A percentile compares a stretch with the other conserved stretches of the same genome.
These are phyloP conservation scores for Aphelocoma coerulescens DNA, from an alignment of 2,113 vertebrate genomes.

Conservation along the genomic window DNA sequence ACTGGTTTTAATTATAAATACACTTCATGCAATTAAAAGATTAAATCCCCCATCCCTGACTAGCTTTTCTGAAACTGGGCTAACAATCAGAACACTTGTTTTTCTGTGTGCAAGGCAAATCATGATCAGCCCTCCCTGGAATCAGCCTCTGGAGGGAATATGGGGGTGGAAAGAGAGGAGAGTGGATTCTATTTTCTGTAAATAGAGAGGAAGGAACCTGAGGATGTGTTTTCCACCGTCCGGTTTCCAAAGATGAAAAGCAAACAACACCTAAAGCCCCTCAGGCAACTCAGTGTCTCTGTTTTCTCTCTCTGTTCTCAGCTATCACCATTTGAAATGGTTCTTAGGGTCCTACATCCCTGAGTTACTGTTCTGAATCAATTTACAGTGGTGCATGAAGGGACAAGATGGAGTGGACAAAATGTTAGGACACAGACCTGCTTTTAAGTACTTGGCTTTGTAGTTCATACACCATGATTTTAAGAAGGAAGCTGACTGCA, in stretches of 20 bases:
- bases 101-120: neutral
- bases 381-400: neutral
- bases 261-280: neutral
- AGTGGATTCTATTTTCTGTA: neutral
- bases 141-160: neutral
- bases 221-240: neutral
- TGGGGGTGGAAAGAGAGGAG: neutral
- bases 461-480: neutral
- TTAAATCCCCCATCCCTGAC: neutral
- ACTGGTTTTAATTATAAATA: slow-evolving; percentile 6
- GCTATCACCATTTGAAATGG: neutral
- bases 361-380: neutral
- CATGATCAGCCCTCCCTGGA: neutral
- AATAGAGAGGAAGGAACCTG: neutral
- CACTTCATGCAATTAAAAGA: neutral
- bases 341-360: neutral
- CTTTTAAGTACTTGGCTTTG: neutral
- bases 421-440: neutral
- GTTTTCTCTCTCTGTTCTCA: neutral
- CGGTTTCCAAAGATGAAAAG: neutral
- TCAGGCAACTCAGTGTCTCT: neutral
- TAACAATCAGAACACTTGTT: slow-evolving; percentile 1
- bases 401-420: neutral
- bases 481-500: neutral
- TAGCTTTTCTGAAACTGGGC: neutral